Evolutionary conservation across 2,888 invertebrate genomes (phyloP).

Genomic region (Alloscopus bannaensis): DNA sequence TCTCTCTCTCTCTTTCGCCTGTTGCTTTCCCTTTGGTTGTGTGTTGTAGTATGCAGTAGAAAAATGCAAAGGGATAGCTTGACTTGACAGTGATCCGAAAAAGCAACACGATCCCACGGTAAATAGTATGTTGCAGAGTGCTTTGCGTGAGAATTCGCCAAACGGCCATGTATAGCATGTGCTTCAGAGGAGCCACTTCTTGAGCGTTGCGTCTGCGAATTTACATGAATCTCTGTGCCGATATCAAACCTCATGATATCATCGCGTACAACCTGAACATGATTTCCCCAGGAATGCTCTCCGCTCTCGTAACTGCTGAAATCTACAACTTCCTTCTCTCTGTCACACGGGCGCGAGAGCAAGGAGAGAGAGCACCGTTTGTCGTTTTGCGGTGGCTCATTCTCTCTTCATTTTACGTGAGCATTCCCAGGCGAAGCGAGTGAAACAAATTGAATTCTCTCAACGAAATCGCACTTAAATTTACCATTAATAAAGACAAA

Average conservation of each 20-base stretch:
- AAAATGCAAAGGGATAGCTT: neutral
- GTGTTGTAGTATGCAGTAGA: neutral
- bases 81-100: neutral
- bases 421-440: too few species aligned
- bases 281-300: neutral
- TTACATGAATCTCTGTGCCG: neutral
- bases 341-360: neutral
- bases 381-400: too few species aligned
- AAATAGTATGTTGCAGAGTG: neutral
- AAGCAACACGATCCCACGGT: neutral
- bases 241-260: neutral
- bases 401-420: too few species aligned
- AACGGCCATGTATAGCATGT: too few species aligned
- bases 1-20: conserved; percentile 8
- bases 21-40: neutral
- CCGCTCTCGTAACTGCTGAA: neutral
- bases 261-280: neutral
- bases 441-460: neutral
- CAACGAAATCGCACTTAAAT: neutral
- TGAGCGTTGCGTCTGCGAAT: neutral
- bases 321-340: neutral
- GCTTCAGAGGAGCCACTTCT: neutral
- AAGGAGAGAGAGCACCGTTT: neutral
- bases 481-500: neutral
- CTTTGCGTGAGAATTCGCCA: too few species aligned